These are phyloP conservation scores for Netelia virgata DNA, from an alignment of 2,888 invertebrate genomes.

Conservation along the genomic window DNA sequence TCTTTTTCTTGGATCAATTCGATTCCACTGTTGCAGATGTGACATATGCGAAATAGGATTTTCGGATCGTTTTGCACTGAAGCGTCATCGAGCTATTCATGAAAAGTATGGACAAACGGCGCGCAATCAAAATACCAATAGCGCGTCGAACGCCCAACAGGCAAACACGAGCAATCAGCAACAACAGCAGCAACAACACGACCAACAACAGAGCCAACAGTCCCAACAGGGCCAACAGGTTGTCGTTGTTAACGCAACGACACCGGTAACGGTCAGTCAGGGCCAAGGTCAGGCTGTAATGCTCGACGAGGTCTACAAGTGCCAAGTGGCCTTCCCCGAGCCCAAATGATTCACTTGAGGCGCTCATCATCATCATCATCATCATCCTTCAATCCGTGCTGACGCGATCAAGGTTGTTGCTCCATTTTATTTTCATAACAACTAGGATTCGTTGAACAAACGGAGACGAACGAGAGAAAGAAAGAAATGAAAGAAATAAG, in stretches of 20 bases:
- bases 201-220: slow-evolving; percentile 79
- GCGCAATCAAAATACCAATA: slow-evolving; percentile 85
- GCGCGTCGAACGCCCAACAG: slow-evolving; percentile 85
- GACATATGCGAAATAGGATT: slow-evolving; percentile 95
- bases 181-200: slow-evolving; percentile 74
- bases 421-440: slow-evolving; percentile 70
- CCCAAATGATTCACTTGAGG: slow-evolving; percentile 82
- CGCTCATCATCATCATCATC: slow-evolving; percentile 43
- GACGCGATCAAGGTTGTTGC: slow-evolving; percentile 68
- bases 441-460: slow-evolving; percentile 54
- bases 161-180: slow-evolving; percentile 85
- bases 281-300: slow-evolving; percentile 83
- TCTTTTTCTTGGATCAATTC: slow-evolving; percentile 24
- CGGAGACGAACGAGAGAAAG: background rate
- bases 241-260: slow-evolving; percentile 83
- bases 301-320: slow-evolving; percentile 84
- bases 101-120: slow-evolving; percentile 91
- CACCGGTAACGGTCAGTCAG: slow-evolving; percentile 83
- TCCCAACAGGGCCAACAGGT: slow-evolving; percentile 81
- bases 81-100: slow-evolving; percentile 94
- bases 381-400: slow-evolving; percentile 64
- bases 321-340: slow-evolving; percentile 84
- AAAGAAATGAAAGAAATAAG: too few relatives aligned
- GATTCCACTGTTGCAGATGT: slow-evolving; percentile 86
- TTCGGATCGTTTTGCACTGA: slow-evolving; percentile 94